phyloP scores from a whole-genome alignment of 2,113 vertebrate species.

The Podarcis raffonei region DNA sequence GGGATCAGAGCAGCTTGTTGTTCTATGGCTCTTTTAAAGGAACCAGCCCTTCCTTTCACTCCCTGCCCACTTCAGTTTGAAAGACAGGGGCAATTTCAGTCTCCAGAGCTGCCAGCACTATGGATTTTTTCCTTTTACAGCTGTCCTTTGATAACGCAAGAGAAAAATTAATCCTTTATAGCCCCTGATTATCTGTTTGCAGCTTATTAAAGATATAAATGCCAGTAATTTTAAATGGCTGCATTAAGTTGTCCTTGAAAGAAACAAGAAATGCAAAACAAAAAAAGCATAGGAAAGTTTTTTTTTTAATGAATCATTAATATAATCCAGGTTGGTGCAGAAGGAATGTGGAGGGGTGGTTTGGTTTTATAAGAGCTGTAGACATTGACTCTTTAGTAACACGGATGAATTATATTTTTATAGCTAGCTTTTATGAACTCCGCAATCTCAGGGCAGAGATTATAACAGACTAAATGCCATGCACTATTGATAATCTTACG shows the following conservation, averaged over 20 bases:
- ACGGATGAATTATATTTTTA: constrained; percentile 74
- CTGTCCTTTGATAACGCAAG: constrained; percentile 73
- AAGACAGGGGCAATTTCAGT: constrained; percentile 49
- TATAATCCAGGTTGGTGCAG: constrained; percentile 39
- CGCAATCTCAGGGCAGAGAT: constrained; percentile 75
- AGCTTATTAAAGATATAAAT: constrained; percentile 79
- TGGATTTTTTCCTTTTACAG: constrained; percentile 84
- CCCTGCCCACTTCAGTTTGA: constrained; percentile 18
- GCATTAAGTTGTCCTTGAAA: constrained; percentile 76
- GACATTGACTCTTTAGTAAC: constrained; percentile 43
- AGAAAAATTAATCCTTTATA: constrained; percentile 81
- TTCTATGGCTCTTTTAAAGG: constrained; percentile 14
- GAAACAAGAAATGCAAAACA: constrained; percentile 38
- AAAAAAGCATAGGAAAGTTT: constrained; percentile 49
- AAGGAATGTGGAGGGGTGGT: constrained; percentile 40
- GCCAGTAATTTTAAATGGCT: constrained; percentile 70
- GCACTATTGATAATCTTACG: constrained; percentile 62
- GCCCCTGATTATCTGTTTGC: constrained; percentile 73
- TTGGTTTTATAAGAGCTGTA: constrained; percentile 36
- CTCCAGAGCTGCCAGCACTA: constrained; percentile 58
- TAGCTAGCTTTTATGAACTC: constrained; percentile 75
- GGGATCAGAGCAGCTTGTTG: not conserved
- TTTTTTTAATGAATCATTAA: constrained; percentile 40
- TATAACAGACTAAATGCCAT: constrained; percentile 67
- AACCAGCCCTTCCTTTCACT: not conserved